phyloP scores from a whole-genome alignment of 2,888 invertebrate species.

The Subacronicta megacephala region DNA sequence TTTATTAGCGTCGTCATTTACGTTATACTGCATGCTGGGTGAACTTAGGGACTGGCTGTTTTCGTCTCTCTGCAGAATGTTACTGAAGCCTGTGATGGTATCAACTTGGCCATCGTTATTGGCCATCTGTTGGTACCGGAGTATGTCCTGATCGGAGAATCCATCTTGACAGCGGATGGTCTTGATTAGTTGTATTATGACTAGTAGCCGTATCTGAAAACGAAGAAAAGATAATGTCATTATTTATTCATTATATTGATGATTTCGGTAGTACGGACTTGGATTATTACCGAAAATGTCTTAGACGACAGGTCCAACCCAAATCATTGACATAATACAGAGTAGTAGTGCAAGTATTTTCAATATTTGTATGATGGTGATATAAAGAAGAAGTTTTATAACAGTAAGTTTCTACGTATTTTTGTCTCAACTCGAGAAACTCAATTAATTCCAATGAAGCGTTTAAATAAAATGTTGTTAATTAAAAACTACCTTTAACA shows the following conservation, averaged over 20 bases:
- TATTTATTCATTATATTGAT: background rate
- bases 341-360: too few relatives aligned
- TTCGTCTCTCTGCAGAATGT: constrained; percentile 75
- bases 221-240: constrained; percentile 47
- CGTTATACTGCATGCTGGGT: constrained; percentile 74
- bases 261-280: too few relatives aligned
- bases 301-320: too few relatives aligned
- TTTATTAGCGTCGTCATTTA: constrained; percentile 74
- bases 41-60: constrained; percentile 74
- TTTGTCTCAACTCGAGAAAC: background rate
- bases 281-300: too few relatives aligned
- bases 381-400: too few relatives aligned
- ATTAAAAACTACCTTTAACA: constrained; percentile 14
- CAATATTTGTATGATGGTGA: too few relatives aligned
- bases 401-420: too few relatives aligned
- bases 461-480: constrained; percentile 8
- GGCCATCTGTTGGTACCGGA: constrained; percentile 77
- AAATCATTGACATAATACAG: too few relatives aligned
- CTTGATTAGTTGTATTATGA: constrained; percentile 74
- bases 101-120: constrained; percentile 75
- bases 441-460: background rate
- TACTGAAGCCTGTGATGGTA: constrained; percentile 74
- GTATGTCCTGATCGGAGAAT: constrained; percentile 76
- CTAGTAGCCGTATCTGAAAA: constrained; percentile 87
- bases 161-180: constrained; percentile 80